These are phyloP conservation scores for Pithys albifrons DNA, from an alignment of 2,113 vertebrate species.

Conservation along the genomic window DNA sequence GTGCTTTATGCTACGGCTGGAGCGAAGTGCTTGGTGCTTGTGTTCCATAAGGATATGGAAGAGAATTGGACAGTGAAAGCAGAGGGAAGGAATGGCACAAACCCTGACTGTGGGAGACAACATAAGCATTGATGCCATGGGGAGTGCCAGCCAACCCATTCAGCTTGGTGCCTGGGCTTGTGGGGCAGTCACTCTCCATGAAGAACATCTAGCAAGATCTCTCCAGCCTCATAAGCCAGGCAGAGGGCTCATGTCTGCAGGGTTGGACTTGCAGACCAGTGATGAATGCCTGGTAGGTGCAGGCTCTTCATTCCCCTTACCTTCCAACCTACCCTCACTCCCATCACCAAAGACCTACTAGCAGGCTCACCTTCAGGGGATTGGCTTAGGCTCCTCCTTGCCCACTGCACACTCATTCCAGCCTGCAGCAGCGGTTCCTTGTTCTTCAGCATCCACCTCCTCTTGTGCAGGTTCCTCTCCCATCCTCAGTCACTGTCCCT, in stretches of 20 bases:
- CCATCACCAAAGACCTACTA: background rate
- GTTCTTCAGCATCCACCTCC: background rate
- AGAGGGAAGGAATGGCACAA: background rate
- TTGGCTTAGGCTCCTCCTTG: background rate
- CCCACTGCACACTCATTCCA: rapidly evolving
- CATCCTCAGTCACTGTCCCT: rapidly evolving
- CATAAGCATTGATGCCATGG: rapidly evolving
- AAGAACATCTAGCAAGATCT: background rate
- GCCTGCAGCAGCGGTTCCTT: background rate
- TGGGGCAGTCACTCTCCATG: rapidly evolving
- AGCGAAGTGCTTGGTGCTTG: background rate
- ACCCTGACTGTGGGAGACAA: background rate
- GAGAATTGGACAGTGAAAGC: rapidly evolving
- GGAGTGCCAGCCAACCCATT: background rate
- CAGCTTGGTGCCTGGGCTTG: rapidly evolving
- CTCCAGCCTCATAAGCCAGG: background rate
- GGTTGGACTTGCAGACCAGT: background rate
- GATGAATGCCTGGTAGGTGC: background rate
- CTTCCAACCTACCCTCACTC: background rate
- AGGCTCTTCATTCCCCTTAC: background rate
- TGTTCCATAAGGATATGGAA: background rate
- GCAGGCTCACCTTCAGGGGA: rapidly evolving
- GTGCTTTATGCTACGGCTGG: background rate
- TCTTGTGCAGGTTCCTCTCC: background rate
- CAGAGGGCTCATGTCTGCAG: background rate